A percentile compares a stretch with the other conserved stretches of the same genome.
phyloP scores from a whole-genome alignment of 2,888 invertebrate genomes.

The Meghimatium bilineatum region DNA sequence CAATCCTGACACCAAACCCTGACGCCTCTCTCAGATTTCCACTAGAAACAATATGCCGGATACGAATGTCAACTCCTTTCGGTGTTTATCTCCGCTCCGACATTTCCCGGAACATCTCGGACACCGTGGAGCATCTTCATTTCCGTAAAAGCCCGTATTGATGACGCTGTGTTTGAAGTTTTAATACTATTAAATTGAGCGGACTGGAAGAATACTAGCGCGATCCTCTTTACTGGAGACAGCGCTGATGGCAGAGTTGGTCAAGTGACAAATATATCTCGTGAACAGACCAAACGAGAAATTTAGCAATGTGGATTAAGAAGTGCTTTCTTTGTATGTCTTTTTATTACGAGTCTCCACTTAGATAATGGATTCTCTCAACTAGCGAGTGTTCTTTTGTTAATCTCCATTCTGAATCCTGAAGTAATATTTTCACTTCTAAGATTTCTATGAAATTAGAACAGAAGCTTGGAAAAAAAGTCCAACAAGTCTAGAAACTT shows the following conservation, averaged over 20 bases:
- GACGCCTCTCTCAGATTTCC: not conserved
- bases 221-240: not conserved
- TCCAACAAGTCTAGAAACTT: not conserved
- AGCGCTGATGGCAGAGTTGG: not conserved
- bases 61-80: not conserved
- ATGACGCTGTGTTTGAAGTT: not conserved
- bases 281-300: not conserved
- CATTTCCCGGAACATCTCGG: not conserved
- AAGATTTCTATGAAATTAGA: not conserved
- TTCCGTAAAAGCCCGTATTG: constrained; percentile 5
- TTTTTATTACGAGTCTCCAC: not conserved
- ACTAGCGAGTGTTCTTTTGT: not conserved
- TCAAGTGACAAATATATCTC: not conserved
- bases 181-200: constrained; percentile 3
- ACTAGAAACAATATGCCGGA: not conserved
- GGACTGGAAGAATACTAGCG: not conserved
- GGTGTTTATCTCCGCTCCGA: not conserved
- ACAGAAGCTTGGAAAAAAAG: not conserved
- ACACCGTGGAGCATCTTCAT: not conserved
- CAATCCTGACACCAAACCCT: not conserved
- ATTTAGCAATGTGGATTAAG: not conserved
- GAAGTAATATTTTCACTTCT: not conserved
- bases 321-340: not conserved
- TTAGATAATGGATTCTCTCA: not conserved
- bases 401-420: not conserved